Evolutionary conservation across 2,113 vertebrate species (phyloP).

Genomic region (Pedionomus torquatus): DNA sequence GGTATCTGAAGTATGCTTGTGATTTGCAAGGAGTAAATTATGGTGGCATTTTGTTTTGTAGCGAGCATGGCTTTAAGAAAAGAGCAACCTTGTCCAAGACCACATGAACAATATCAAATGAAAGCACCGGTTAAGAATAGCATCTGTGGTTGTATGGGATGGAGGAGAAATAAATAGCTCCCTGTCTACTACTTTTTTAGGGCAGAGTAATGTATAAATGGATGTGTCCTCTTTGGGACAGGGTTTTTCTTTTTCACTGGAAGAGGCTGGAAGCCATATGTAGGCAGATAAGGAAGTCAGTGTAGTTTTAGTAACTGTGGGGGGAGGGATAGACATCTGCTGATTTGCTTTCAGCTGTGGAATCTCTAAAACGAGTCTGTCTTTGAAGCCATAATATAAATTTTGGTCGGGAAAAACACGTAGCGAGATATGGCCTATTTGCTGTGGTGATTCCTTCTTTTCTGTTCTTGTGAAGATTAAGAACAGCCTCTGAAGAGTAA

Average conservation of each 20-base stretch:
- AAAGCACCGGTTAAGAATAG: background rate
- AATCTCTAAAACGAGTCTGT: background rate
- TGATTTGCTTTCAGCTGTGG: background rate
- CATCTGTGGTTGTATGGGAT: background rate
- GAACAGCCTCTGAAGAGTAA: background rate
- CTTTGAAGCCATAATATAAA: background rate
- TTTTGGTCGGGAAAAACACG: background rate
- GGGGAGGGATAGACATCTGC: background rate
- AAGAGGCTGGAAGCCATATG: background rate
- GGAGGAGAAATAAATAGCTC: background rate
- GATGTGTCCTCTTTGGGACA: background rate
- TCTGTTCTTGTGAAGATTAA: background rate
- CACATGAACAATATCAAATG: background rate
- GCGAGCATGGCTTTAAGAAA: background rate
- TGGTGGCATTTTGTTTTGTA: background rate
- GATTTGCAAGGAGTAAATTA: background rate
- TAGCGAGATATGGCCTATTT: background rate
- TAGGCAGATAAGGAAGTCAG: background rate
- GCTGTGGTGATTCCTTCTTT: background rate
- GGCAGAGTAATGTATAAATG: background rate
- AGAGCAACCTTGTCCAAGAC: background rate
- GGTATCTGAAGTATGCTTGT: background rate
- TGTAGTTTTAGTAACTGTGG: background rate
- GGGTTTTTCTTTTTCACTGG: background rate
- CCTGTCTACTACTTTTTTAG: background rate